Base-by-base conservation (phyloP, 2,888 invertebrate genomes). In the Drosophila acutilabella region DNA sequence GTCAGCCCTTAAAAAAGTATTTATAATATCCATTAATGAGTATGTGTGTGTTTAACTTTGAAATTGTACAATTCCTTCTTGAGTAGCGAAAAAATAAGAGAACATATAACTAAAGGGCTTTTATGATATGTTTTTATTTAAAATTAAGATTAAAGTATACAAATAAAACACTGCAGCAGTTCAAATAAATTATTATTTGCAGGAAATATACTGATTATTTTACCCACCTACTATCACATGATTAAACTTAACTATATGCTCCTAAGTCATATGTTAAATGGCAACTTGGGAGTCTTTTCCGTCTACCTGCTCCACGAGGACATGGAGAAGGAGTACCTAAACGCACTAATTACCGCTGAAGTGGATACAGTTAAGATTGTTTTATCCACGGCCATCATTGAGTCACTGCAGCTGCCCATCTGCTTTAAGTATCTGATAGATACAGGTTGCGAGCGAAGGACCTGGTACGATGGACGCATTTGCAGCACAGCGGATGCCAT, bases 221-320 rank as follows among this genome's bases (percentile, higher is more conserved):
- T 85, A 44, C 84, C 84, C 16, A 68, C 71, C 0, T 82, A 74
- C 41, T 72, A 70, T 14, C 84, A 85, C 42, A 58, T 88, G 14
- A 73, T 85, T 23, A 82, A 82, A 45, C 64, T 85, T 0, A 88
- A 85, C 73, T 88, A 77, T 26, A 81, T 85, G 72, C 50, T 85
- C 3, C 30, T 82, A 23, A 71, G 67, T 4, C 70, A 81, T 53
- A 65, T 61, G 23, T 47, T 85, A 14, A 68, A 70, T 16, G 81
- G 69, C 8, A 62, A 71, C n/a, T 36, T 86, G 5, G 64, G 18
- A 2, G 44, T 69, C 36, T 53, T 70, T 38, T 57, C 69, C n/a
- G 72, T 79, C 50, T 74, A 58, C 20, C 10, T 71, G 50, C 45
- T 85, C 33, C 77, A 88, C 40, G 61, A 58, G 5, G 20, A 70